These are phyloP conservation scores for Agrochola lota DNA, from an alignment of 2,888 invertebrate species.

Conservation along the genomic window DNA sequence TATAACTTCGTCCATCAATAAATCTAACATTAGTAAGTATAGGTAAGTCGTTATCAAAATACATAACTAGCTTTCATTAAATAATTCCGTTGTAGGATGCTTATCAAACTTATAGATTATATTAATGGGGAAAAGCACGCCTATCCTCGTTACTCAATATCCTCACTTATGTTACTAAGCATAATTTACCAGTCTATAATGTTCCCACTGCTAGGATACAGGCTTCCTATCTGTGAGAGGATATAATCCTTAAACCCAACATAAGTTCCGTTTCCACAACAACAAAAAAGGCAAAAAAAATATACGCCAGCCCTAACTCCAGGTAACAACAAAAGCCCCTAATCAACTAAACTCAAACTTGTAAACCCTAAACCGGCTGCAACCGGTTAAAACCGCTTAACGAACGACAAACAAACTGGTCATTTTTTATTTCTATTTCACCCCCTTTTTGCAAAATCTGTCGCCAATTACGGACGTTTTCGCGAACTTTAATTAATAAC, in stretches of 20 bases:
- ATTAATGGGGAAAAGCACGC: neutral
- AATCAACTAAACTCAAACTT: conserved; percentile 58
- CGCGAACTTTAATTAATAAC: conserved; percentile 65
- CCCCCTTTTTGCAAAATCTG: conserved; percentile 51
- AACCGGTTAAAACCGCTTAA: conserved; percentile 62
- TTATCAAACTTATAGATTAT: neutral
- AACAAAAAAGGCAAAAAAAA: conserved; percentile 4
- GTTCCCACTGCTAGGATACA: too few relatives aligned
- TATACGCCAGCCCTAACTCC: conserved; percentile 3
- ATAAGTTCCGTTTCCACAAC: neutral
- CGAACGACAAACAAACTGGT: conserved; percentile 32
- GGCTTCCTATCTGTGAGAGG: neutral
- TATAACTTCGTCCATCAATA: neutral
- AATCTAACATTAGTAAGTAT: too few relatives aligned
- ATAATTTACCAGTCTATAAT: neutral
- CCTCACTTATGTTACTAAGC: neutral
- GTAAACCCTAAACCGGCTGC: conserved; percentile 54
- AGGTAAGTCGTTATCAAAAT: neutral
- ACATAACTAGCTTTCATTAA: neutral
- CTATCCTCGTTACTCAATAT: neutral
- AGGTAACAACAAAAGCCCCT: conserved; percentile 43
- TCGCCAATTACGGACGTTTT: conserved; percentile 63
- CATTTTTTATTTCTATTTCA: conserved; percentile 45
- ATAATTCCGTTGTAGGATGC: neutral
- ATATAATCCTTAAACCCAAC: neutral